Percentiles rank a stretch among this genome's conserved stretches.
These are phyloP conservation scores for Lasioglossum morio DNA, from an alignment of 2,888 invertebrate species.

Conservation along the genomic window DNA sequence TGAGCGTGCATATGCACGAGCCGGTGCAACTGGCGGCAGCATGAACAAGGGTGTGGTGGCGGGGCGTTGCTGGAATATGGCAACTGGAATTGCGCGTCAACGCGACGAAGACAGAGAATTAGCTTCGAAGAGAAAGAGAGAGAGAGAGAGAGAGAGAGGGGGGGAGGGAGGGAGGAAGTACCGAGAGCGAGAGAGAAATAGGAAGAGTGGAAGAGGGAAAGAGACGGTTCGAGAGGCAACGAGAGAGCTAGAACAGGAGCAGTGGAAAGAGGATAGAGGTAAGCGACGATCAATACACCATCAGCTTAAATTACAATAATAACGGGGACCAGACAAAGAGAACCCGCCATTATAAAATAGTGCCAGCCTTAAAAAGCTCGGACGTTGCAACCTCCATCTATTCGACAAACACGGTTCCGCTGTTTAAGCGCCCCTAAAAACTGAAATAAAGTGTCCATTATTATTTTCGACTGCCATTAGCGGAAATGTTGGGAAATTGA, in stretches of 20 bases:
- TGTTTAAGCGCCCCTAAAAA: slow-evolving; percentile 49
- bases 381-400: slow-evolving; percentile 40
- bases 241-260: slow-evolving; percentile 26
- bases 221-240: slow-evolving; percentile 28
- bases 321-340: slow-evolving; percentile 72
- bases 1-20: slow-evolving; percentile 62
- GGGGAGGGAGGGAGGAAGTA: slow-evolving; percentile 18
- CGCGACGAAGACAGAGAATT: slow-evolving; percentile 32
- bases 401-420: slow-evolving; percentile 52
- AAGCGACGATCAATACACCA: slow-evolving; percentile 77
- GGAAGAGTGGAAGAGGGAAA: slow-evolving; percentile 5
- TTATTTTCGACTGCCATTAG: not conserved
- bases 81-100: slow-evolving; percentile 73
- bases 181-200: slow-evolving; percentile 12
- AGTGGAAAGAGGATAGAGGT: slow-evolving; percentile 49
- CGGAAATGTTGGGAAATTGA: not conserved
- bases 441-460: slow-evolving; percentile 48
- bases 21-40: slow-evolving; percentile 57
- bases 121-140: not conserved
- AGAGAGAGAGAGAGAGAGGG: slow-evolving; percentile 27
- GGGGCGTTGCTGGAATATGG: slow-evolving; percentile 73
- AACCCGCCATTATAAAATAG: slow-evolving; percentile 71
- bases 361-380: slow-evolving; percentile 62
- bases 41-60: slow-evolving; percentile 72
- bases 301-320: slow-evolving; percentile 79